Percentiles rank a stretch among this genome's conserved stretches.
Conservation (phyloP, 1,140 invertebrate genomes). For the Neodiprion virginianus region DNA sequence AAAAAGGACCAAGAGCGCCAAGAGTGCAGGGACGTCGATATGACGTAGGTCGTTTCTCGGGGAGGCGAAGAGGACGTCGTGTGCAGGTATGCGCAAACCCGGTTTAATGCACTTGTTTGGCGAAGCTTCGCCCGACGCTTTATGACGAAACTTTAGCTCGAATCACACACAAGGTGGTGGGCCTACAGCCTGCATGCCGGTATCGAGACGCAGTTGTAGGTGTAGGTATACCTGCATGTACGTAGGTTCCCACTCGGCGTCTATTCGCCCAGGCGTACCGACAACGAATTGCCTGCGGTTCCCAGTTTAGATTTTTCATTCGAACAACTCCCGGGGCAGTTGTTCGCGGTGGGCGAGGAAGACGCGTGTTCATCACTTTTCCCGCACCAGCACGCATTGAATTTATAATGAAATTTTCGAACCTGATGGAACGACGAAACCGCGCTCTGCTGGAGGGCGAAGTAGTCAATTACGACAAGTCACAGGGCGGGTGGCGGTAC, state of each 20-base stretch:
- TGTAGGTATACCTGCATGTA: background rate
- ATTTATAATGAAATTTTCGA: background rate
- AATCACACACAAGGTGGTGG: too few relatives aligned
- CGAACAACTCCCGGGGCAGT: background rate
- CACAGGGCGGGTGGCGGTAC: background rate
- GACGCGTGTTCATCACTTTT: background rate
- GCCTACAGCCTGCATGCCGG: too few relatives aligned
- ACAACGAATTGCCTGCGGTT: background rate
- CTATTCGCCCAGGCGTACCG: background rate
- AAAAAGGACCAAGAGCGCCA: background rate
- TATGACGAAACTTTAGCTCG: background rate
- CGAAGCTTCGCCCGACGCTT: background rate
- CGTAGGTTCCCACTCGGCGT: background rate
- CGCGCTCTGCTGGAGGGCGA: background rate
- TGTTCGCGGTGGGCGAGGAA: too few relatives aligned
- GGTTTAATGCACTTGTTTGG: background rate
- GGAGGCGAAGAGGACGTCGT: background rate
- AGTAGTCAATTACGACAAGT: constrained; percentile 1
- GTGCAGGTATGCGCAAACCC: background rate
- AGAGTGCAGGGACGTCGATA: background rate
- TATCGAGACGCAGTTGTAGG: too few relatives aligned
- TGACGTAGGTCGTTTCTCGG: background rate
- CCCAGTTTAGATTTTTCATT: background rate
- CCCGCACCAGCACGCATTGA: background rate
- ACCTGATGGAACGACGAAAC: background rate